Base-by-base conservation (phyloP, 2,888 invertebrate species). In the Mesorhabditis spiculigera region DNA sequence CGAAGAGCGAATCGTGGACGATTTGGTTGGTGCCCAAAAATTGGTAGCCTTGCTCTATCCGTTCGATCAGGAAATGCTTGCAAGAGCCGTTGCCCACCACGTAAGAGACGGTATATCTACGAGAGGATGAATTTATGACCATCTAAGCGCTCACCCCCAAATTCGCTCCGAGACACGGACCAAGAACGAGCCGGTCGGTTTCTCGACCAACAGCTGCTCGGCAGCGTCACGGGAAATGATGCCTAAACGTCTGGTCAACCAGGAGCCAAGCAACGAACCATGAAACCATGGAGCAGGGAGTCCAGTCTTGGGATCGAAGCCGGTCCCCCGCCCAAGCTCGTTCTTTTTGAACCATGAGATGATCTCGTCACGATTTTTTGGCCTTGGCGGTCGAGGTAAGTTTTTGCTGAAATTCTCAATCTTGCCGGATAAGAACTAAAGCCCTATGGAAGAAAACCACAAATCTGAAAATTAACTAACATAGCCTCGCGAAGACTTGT, bases 21-120 rank as follows among this genome's bases (percentile, higher is more conserved):
- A 90, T 87, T 84, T 91, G 91, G 76, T 91, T 91, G 45, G 90
- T 90, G 71, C 92, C 92, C 78, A 92, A 89, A 87, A 93, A 91
- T 83, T 91, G 90, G 88, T 92, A 93, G 78, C 88, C 89, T 58
- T 89, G 90, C 74, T 87, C 89, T 75, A 89, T 88, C 4, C 90
- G 89, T 86, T 91, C 91, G 67, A 93, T 90, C 69, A 93, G 89
- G 88, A 91, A 93, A 87, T 93, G 93, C 88, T 92, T 91, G 87
- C 91, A 77, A n/a, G 71, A 91, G 83, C 91, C 90, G 76, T 90
- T 90, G 5, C 92, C 91, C 69, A 93, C 90, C 45, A 92, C 92
- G 87, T 93, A 93, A 10, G 80, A 80, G 0, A 67, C 80, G 1
- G 80, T 80, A 63, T 80, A 80, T 43, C 79, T 79, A 69, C 13